Base-by-base conservation (phyloP, 1,140 invertebrate species). In the Matsumurasca onukii region DNA sequence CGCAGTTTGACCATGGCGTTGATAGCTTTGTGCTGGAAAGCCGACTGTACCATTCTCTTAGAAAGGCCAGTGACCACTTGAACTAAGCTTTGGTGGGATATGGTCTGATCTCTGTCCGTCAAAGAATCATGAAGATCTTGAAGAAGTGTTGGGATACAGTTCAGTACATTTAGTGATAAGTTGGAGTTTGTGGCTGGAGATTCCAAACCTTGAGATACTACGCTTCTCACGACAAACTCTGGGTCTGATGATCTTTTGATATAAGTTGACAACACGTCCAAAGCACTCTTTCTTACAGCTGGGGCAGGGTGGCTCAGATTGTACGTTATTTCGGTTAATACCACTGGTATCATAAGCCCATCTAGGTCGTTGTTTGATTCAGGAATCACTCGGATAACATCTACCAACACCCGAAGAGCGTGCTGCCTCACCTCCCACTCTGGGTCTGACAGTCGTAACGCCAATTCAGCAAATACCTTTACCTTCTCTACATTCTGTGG, bases 381-480 rank as follows among this genome's bases (percentile, higher is more conserved):
- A 15, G 83, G 82, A 66, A 91, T 81, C 20, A 89, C 85, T 0
- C 90, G 88, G 5, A 92, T 78, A 24, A 92, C 80, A 77, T 92
- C 90, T 12, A 86, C 84, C 1, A 92, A 81, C 3, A 92, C 90
- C 63, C 90, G 79, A 0, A 92, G 78, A 22, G 90, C 90, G 75
- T 93, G 90, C 52, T 91, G 87, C 1, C 91, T 83, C 20, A 92
- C 90, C 77, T 91, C 89, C 86, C 89, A 90, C 78, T 92, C 91
- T 0, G 89, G 89, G 78, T 91, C 88, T 39, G 84, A 83, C n/a
- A 92, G 80, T 39, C 90, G 82, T 55, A 87, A 85, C 25, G 85
- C 82, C 72, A 92, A 86, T 68, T 89, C 89, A 13, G 82, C 74
- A 74, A 91, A 91, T 52, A 91, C 83, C 55, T 83, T 79, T 49